Base-by-base conservation (phyloP, 2,888 invertebrate species). In the Phalera bucephala region DNA sequence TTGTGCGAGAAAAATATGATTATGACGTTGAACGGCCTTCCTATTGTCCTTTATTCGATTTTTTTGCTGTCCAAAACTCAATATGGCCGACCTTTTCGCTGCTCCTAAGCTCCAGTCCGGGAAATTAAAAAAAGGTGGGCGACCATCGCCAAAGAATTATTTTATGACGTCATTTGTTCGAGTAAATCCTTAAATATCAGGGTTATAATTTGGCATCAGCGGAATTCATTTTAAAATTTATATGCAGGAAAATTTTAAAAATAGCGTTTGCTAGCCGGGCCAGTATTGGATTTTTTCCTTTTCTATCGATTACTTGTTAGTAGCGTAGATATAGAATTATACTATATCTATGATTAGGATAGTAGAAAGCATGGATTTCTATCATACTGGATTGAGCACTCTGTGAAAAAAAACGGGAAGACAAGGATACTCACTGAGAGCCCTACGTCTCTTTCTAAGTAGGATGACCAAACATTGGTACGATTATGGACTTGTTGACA, bases 1-100 rank as follows among this genome's bases (percentile, higher is more conserved):
- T 87, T 87, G 85, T 88, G 78, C 36, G 50, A 67, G 72, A 79
- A 86, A 87, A 87, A 87, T 86, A 87, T 85, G 85, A 86, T 83
- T 85, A 87, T 82, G 83, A 78, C 82, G 64, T 71, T 69, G 72
- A 65, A 72, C 76, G 74, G 56, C 73, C 82, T 64, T 70, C 64
- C 82, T 71, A 80, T 87, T 86, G 87, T 86, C 76, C 84, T 77
- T 80, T 81, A 78, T 78, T 79, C 73, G 80, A 78, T 83, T 82
- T 84, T 79, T 55, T 67, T 17, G 6, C 45, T 27, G 49, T 54
- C 60, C 60, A 74, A 80, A 75, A 69, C 56, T 65, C 71, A 76
- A 79, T 80, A 81, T 76, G 77, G 70, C 57, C 36, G 65, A 44
- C 66, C 64, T 72, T 72, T 74, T 68, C 50, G 58, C 48, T 53